Evolutionary conservation across 92 coral and sea anemone species (phyloP), one percentile per base, ranked within the genome.

Genomic region (Zoanthus gigantus): DNA sequence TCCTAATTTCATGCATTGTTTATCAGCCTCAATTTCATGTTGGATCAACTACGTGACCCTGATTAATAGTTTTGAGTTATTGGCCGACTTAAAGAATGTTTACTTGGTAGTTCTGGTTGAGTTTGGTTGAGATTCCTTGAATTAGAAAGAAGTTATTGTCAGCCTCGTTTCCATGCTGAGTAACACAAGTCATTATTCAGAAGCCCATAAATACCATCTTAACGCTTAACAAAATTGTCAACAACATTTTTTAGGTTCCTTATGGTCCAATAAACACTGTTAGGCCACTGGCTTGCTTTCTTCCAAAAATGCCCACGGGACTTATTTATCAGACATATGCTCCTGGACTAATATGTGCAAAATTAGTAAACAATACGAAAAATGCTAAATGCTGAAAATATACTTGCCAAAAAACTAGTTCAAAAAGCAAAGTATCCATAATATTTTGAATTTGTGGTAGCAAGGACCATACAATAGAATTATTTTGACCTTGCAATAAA

Each of bases 161-260:
- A 74, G 78, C 78, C 78, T 74, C 78, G 78, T 57, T 74, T 74
- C 47, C 78, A 74, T 74, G 78, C 47, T 74, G 29, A 46, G 57
- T 44, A 57, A 74, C 45, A 74, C 47, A 74, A 56, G 47, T 57
- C 78, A 56, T 2, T 46, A 23, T 75, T 75, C 37, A 46, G 48
- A 34, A 58, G 60, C 13, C 81, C 81, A 76, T 76, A 76, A 76
- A 76, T 50, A 65, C 81, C 66, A 45, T 76, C 52, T n/a, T 23
- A 76, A 65, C 81, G 34, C 23, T 50, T 76, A 50, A 76, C 81
- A 76, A 76, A 76, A 65, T 76, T 76, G 81, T 65, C 81, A 65
- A 76, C 81, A 76, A 76, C 81, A 76, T 76, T 76, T 76, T 76
- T 65, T 76, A 65, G 52, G 81, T 10, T 73, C 78, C 45, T 73